These are phyloP conservation scores for Sus scrofa DNA, from an alignment of 2,113 vertebrate genomes.

Conservation along the genomic window T2T-Sscrofa CM000819.6:134811001-134811500, in stretches of 20 bases:
- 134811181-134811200: background rate
- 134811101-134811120: rapidly evolving
- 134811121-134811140: too few species aligned
- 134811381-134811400: background rate
- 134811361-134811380: background rate
- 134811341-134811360: background rate
- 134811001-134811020: background rate
- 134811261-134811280: too few species aligned
- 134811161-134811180: background rate
- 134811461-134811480: background rate
- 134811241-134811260: too few species aligned
- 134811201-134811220: background rate
- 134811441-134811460: background rate
- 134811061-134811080: background rate
- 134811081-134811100: background rate
- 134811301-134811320: background rate
- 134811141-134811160: background rate
- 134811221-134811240: background rate
- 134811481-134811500: rapidly evolving
- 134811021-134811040: background rate
- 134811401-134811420: background rate
- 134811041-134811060: background rate
- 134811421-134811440: background rate
- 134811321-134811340: background rate
- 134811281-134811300: too few species aligned